Base-by-base conservation (phyloP, 2,888 invertebrate genomes). In the Agrenia bidenticulata region DNA sequence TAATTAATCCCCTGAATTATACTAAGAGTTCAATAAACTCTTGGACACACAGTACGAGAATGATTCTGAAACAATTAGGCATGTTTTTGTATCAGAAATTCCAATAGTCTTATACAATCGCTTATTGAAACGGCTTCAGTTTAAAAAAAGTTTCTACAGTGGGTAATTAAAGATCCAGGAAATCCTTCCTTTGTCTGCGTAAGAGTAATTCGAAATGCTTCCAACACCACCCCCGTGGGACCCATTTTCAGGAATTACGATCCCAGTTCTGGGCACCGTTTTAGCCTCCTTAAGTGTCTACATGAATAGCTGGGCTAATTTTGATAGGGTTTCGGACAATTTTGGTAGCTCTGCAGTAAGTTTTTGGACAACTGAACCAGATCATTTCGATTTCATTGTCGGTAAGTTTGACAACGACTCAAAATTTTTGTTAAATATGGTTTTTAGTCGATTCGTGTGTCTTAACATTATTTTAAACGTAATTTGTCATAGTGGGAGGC, bases 401-500 rank as follows among this genome's bases (percentile, higher is more conserved):
- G 70, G 73, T 73, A 50, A 39, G 32, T 32, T n/a, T n/a, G n/a
- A n/a, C n/a, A n/a, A n/a, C n/a, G n/a, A n/a, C n/a, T n/a, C n/a
- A n/a, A n/a, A n/a, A n/a, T n/a, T n/a, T n/a, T n/a, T n/a, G 66
- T 56, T n/a, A 4, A 39, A 57, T 23, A 13, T 32, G 17, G n/a
- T n/a, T 2, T 27, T 37, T 26, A 4, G 11, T 11, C 17, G 17
- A 17, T 53, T 23, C n/a, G 37, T 5, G 11, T 32, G 32, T 27
- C 26, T 59, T 59, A 15, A 21, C 15, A 7, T 15, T 55, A 32
- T 32, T 4, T 37, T 21, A 57, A n/a, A 5, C 5, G 9, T 32
- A n/a, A n/a, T 32, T 32, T 32, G 4, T 7, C 11, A 7, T 72
- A 77, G 79, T 83, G n/a, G 83, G 83, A 1, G 81, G 77, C 1